Base-by-base conservation (phyloP, 1,140 invertebrate genomes). In the Teleopsis dalmanni region DNA sequence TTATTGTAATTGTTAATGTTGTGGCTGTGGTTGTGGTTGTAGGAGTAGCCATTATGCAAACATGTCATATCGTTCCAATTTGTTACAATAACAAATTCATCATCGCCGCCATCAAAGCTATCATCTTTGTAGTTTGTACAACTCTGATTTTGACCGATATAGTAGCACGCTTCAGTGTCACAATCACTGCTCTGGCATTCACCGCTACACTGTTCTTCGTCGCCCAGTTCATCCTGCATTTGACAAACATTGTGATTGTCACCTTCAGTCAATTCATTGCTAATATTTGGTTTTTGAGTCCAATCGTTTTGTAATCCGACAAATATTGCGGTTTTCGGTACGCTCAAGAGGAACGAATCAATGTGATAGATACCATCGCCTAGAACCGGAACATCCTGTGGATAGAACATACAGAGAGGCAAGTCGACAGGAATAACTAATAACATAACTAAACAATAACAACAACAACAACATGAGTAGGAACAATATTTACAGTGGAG, bases 281-380 rank as follows among this genome's bases (percentile, higher is more conserved):
- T n/a, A n/a, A n/a, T n/a, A n/a, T n/a, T n/a, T n/a, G n/a, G n/a
- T n/a, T n/a, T n/a, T n/a, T n/a, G n/a, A n/a, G 45, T 56, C 43
- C 56, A 68, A 34, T 55, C 47, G 51, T 64, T 62, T 29, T 64
- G 65, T 43, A 69, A 60, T 60, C 65, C 65, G 50, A 69, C 65
- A 54, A 64, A 69, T 52, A 69, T 59, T n/a, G 65, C 65, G 53
- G 65, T 60, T 50, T 69, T 69, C 23, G 65, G 65, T 41, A 62
- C 65, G 9, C 59, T 62, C 57, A 63, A 53, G 13, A 69, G 56
- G 52, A 68, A 69, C 33, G 65, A 64, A 56, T 69, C 65, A 53
- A 69, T 68, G 54, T 68, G 65, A 64, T 57, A 65, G 56, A 68
- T 53, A 57, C 62, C 57, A 52, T 62, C 52, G 44, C 58, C 27